These are phyloP conservation scores for Presbytis comata DNA, from an alignment of 2,797 vertebrate species.

Conservation along the genomic window DNA sequence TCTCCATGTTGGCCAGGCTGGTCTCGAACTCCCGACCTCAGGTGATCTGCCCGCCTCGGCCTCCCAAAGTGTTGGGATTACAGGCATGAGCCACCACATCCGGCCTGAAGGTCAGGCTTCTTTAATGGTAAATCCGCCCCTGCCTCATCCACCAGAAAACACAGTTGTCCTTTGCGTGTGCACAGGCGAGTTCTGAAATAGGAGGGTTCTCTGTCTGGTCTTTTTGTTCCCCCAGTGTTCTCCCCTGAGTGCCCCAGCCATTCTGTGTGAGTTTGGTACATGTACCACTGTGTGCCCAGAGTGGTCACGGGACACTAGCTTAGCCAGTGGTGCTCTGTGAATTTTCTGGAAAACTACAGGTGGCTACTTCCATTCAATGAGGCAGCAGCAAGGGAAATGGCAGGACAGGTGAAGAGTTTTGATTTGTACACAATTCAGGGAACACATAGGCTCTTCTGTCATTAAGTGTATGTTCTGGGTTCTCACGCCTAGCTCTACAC, in stretches of 20 bases:
- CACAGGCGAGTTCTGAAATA: not conserved
- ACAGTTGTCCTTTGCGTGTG: not conserved
- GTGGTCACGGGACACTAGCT: rapidly evolving
- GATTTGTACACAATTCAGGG: not conserved
- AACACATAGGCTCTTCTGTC: not conserved
- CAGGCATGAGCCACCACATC: not conserved
- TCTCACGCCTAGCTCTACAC: not conserved
- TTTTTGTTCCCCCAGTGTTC: rapidly evolving
- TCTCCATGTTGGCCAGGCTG: not conserved
- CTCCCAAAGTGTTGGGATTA: not conserved
- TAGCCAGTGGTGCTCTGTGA: not conserved
- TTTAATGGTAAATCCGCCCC: not conserved
- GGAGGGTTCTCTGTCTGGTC: not conserved
- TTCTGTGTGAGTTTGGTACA: rapidly evolving
- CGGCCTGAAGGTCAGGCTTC: not conserved
- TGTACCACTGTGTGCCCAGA: rapidly evolving
- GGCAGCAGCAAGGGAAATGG: rapidly evolving
- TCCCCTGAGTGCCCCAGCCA: not conserved
- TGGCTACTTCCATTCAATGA: rapidly evolving
- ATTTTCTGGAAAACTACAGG: not conserved
- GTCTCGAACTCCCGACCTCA: not conserved
- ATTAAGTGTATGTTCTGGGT: not conserved
- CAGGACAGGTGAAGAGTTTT: not conserved
- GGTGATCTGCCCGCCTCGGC: not conserved
- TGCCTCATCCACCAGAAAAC: not conserved